Evolutionary conservation across 2,797 vertebrate genomes (phyloP).

Genomic region (Tadarida brasiliensis): DNA sequence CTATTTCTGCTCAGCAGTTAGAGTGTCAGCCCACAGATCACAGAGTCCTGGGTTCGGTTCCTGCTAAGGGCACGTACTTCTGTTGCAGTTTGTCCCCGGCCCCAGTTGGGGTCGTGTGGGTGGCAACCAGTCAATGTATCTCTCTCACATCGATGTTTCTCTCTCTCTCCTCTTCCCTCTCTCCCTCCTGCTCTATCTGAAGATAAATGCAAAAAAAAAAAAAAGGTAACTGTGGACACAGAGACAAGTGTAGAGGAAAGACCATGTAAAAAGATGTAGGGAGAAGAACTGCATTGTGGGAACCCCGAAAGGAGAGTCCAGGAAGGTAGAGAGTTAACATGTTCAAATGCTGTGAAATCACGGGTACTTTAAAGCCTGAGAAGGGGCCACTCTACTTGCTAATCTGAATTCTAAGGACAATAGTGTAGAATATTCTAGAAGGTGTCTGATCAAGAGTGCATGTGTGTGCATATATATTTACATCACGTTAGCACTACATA

Average conservation of each 20-base stretch:
- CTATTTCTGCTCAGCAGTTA: too few relatives aligned
- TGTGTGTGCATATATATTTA: not conserved
- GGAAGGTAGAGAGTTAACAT: not conserved
- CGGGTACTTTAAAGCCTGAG: not conserved
- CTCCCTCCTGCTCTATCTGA: too few relatives aligned
- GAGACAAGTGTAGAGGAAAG: not conserved
- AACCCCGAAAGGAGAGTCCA: not conserved
- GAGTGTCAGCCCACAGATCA: too few relatives aligned
- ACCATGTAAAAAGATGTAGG: not conserved
- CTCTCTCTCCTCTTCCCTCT: too few relatives aligned
- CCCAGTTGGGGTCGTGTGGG: too few relatives aligned
- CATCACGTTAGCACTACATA: not conserved
- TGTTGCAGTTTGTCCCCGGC: too few relatives aligned
- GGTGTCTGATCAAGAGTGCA: not conserved
- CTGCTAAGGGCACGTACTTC: too few relatives aligned
- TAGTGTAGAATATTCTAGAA: not conserved
- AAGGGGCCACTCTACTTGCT: not conserved
- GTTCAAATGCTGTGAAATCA: not conserved
- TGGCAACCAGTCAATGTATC: too few relatives aligned
- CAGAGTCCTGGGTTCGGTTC: too few relatives aligned
- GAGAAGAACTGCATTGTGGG: fast-evolving
- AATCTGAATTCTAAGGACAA: not conserved
- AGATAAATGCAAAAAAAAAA: too few relatives aligned
- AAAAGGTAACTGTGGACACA: not conserved
- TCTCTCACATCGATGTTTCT: too few relatives aligned